Conservation (phyloP, 2,797 vertebrate species). For the Rachycentron canadum region DNA sequence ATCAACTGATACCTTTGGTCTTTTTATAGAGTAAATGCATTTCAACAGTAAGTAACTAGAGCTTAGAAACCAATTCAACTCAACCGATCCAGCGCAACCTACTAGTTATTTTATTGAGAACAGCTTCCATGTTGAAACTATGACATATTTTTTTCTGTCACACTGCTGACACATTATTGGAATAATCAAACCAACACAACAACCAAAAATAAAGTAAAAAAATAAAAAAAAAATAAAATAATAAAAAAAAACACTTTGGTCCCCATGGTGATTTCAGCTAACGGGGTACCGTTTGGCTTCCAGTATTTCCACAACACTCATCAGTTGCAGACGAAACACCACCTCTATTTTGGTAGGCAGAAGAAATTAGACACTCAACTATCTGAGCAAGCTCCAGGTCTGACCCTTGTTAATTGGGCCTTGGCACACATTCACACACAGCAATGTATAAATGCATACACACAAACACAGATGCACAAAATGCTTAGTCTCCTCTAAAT, state of each 20-base stretch:
- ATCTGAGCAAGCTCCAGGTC: conserved; percentile 16
- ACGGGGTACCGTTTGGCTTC: background rate
- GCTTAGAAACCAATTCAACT: too few relatives aligned
- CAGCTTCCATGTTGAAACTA: background rate
- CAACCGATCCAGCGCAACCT: too few relatives aligned
- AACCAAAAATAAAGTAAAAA: too few relatives aligned
- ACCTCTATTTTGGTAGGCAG: conserved; percentile 8
- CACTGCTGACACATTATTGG: background rate
- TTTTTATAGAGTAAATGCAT: background rate
- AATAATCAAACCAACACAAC: too few relatives aligned
- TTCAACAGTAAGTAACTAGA: background rate
- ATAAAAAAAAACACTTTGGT: background rate
- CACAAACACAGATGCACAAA: conserved; percentile 30
- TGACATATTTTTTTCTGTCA: background rate
- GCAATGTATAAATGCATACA: conserved; percentile 25
- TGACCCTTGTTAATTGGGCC: conserved; percentile 38
- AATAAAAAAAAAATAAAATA: background rate
- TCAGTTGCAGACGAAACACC: conserved; percentile 14
- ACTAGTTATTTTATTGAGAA: too few relatives aligned
- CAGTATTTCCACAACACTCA: conserved; percentile 1
- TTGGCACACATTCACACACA: conserved; percentile 26
- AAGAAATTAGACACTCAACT: background rate
- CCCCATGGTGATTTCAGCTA: background rate
- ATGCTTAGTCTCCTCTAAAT: conserved; percentile 56
- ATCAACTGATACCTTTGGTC: background rate